These are phyloP conservation scores for Brachionus plicatilis DNA, from an alignment of 1,140 invertebrate species.

Conservation along the genomic window DNA sequence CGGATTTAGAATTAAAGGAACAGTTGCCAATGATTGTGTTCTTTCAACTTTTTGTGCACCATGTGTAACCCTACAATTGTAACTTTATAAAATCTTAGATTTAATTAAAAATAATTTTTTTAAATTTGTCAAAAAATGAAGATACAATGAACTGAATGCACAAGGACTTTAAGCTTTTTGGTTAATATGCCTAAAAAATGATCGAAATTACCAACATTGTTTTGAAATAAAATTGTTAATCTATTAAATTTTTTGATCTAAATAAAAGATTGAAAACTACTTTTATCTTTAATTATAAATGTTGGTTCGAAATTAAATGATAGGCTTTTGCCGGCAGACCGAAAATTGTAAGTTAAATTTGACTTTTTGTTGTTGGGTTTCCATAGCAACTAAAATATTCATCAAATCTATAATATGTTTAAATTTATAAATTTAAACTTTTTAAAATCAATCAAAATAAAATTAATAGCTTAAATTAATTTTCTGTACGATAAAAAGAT, in stretches of 20 bases:
- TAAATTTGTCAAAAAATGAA: not conserved
- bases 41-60: conserved; percentile 1
- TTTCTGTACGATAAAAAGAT: not conserved
- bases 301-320: no score
- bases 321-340: not conserved
- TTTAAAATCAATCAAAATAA: not conserved
- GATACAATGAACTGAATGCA: conserved; percentile 6
- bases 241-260: not conserved
- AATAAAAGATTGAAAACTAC: not conserved
- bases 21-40: conserved; percentile 1
- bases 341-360: not conserved
- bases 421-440: not conserved
- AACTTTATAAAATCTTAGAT: not conserved
- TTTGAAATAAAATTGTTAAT: not conserved
- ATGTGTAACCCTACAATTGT: conserved; percentile 30
- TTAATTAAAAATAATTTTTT: not conserved
- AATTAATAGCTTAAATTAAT: not conserved
- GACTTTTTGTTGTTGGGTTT: not conserved
- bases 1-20: conserved; percentile 40
- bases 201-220: not conserved
- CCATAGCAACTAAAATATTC: not conserved
- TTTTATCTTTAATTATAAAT: no score
- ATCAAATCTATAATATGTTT: not conserved
- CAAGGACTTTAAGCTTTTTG: conserved; percentile 4
- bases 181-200: not conserved